These are phyloP conservation scores for Caenorhabditis briggsae DNA, from an alignment of 1,140 invertebrate genomes.

Conservation along the genomic window DNA sequence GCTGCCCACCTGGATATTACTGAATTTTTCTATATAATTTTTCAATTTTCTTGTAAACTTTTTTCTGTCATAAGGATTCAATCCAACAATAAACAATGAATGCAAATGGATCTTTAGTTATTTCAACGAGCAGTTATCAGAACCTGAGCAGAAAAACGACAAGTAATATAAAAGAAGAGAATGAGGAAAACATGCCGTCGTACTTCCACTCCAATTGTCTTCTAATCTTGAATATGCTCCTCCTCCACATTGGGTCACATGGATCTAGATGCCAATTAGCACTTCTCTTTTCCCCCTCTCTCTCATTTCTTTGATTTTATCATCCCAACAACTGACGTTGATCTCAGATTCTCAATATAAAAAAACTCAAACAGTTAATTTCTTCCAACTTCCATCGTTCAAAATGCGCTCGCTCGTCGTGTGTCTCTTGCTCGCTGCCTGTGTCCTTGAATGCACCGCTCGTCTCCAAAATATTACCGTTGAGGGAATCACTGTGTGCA, in stretches of 20 bases:
- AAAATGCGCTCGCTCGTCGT: slow-evolving; percentile 57
- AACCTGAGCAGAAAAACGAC: slow-evolving; percentile 33
- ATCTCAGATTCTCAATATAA: slow-evolving; percentile 40
- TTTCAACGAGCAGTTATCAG: not conserved
- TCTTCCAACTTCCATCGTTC: slow-evolving; percentile 4
- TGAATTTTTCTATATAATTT: too few species aligned
- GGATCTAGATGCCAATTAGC: slow-evolving; percentile 20
- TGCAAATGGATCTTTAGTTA: not conserved
- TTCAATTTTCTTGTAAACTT: not conserved
- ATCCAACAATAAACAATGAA: too few species aligned
- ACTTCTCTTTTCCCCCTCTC: not conserved
- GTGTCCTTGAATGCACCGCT: slow-evolving; percentile 47
- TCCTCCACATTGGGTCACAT: not conserved
- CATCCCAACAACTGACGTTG: slow-evolving; percentile 25
- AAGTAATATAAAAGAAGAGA: too few species aligned
- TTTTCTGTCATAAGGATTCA: too few species aligned
- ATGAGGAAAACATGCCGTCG: not conserved
- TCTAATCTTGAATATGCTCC: not conserved
- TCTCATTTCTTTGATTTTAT: slow-evolving; percentile 10
- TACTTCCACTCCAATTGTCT: not conserved
- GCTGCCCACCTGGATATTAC: not conserved
- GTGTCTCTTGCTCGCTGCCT: slow-evolving; percentile 37
- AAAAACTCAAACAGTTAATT: not conserved
- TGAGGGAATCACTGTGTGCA: slow-evolving; percentile 59
- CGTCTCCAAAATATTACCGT: slow-evolving; percentile 64